Evolutionary conservation across 2,888 invertebrate genomes (phyloP).

Genomic region (Synanthedon formicaeformis): DNA sequence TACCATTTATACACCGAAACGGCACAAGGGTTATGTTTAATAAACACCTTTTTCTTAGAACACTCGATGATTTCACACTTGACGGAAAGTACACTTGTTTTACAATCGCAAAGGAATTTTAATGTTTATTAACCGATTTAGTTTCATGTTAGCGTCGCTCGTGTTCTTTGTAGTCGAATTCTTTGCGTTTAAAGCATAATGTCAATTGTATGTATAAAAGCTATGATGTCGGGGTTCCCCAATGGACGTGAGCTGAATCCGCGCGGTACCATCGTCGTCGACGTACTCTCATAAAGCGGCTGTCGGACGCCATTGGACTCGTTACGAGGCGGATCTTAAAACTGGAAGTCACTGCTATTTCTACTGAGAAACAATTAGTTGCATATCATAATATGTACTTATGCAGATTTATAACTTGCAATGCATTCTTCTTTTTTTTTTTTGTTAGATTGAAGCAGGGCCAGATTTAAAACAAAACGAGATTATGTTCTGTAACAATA

Average conservation of each 20-base stretch:
- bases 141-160: constrained; percentile 19
- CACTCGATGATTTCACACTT: no score
- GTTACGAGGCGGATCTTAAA: constrained; percentile 31
- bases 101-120: background rate
- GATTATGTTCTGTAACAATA: no score
- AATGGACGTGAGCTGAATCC: constrained; percentile 41
- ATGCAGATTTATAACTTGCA: no score
- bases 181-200: constrained; percentile 33
- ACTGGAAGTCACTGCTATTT: constrained; percentile 3
- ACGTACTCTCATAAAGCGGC: constrained; percentile 2
- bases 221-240: constrained; percentile 44
- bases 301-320: constrained; percentile 8
- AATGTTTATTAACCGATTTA: constrained; percentile 17
- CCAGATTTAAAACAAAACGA: no score
- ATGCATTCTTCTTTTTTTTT: no score
- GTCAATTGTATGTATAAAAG: constrained; percentile 44
- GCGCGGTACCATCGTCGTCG: constrained; percentile 3
- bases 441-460: no score
- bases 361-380: background rate
- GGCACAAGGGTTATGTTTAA: no score
- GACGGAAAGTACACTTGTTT: background rate
- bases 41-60: no score
- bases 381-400: background rate
- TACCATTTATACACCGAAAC: no score
- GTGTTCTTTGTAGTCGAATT: constrained; percentile 16